Base-by-base conservation (phyloP, 1,140 invertebrate species). In the Drosophila pachea region DNA sequence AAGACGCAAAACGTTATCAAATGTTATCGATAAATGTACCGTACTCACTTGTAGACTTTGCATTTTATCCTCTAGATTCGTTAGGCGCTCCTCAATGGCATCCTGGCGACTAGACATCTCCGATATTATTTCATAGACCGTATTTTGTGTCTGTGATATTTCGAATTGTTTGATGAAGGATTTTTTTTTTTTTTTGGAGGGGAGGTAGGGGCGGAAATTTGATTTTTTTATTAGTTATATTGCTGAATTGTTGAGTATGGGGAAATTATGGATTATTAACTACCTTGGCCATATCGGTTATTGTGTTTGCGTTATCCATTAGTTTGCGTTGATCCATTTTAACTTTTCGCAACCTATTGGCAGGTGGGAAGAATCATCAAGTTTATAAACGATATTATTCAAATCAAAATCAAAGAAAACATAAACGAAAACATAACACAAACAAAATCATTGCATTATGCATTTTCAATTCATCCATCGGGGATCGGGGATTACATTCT, bases 201-300 rank as follows among this genome's bases (percentile, higher is more conserved):
- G 22, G 22, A 22, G 22, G n/a, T n/a, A n/a, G n/a, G n/a, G n/a
- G n/a, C n/a, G 22, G 22, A 22, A 22, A 22, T 22, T 48, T 48
- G 12, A 8, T 63, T n/a, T 48, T 52, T 42, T 40, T 40, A n/a
- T 14, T 42, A 43, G 12, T 14, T 14, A 43, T 43, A 43, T 14
- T 43, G 5, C 12, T 43, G 14, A 11, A 43, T 14, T 4, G 22
- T 22, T 1, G 22, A 7, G 6, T 6, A 12, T 14, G 40, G 12
- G 2, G 7, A 8, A 54, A 58, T 29, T 7, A 29, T 42, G 35
- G n/a, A 58, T 63, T 63, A 53, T 35, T 73, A 88, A 90, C 92
- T 94, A 99, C 98, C 94, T 99, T 99, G 82, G 98, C 98, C 96
- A 99, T 99, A 90, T 99, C 98, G 54, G 98, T 99, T 89, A 99